Evolutionary conservation across 2,888 invertebrate species (phyloP).

Genomic region (Marronus borbonicus): DNA sequence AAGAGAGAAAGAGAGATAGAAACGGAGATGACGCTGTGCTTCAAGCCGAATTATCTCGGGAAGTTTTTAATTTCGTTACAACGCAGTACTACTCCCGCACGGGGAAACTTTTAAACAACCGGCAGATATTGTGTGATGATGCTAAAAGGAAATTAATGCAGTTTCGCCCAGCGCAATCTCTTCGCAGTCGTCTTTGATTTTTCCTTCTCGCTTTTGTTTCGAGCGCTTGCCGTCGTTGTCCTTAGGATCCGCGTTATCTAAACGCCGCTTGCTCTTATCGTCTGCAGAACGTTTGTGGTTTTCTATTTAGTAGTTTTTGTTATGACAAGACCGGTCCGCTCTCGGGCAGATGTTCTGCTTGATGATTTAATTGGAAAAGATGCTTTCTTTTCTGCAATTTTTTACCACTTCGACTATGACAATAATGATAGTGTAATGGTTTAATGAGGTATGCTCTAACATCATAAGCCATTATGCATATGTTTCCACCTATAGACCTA

Average conservation of each 20-base stretch:
- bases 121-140: not conserved
- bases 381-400: too few relatives aligned
- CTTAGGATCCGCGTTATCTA: not conserved
- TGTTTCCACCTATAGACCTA: too few relatives aligned
- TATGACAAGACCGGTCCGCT: too few relatives aligned
- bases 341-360: too few relatives aligned
- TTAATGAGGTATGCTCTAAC: too few relatives aligned
- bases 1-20: not conserved
- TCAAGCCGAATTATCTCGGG: not conserved
- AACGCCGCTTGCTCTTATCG: slow-evolving; percentile 14
- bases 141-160: slow-evolving; percentile 7
- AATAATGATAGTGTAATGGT: too few relatives aligned
- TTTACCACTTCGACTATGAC: too few relatives aligned
- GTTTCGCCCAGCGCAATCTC: not conserved
- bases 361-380: too few relatives aligned
- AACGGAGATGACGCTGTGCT: not conserved
- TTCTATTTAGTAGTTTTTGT: not conserved
- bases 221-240: not conserved
- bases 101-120: slow-evolving; percentile 3
- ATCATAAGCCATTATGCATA: too few relatives aligned
- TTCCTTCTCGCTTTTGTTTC: slow-evolving; percentile 3
- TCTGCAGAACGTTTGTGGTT: not conserved
- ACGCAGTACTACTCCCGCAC: not conserved
- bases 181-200: not conserved
- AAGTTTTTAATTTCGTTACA: slow-evolving; percentile 13